Conservation (phyloP, 2,888 invertebrate genomes). For the Trichogramma dendrolimi region DNA sequence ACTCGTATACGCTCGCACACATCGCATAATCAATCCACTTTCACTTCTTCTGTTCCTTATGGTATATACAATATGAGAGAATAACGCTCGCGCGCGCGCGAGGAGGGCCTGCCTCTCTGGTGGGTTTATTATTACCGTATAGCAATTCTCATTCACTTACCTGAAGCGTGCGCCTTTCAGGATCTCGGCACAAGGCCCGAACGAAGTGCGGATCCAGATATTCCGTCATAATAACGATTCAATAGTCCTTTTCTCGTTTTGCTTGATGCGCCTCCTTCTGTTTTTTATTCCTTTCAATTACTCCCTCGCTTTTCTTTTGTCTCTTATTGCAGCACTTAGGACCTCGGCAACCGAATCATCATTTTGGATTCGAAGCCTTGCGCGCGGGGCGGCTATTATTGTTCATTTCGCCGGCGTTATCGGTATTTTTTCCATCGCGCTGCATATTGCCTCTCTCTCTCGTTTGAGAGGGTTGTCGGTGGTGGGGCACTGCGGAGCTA, state of each 20-base stretch:
- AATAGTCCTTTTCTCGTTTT: neutral
- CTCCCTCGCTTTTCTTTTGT: neutral
- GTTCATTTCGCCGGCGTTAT: neutral
- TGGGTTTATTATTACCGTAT: neutral
- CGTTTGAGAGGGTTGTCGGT: constrained; percentile 9
- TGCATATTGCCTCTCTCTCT: constrained; percentile 3
- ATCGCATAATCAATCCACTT: neutral
- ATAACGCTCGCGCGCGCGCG: neutral
- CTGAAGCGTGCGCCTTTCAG: constrained; percentile 55
- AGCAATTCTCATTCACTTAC: constrained; percentile 40
- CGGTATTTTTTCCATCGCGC: constrained; percentile 17
- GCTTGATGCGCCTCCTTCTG: neutral
- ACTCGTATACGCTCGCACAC: neutral
- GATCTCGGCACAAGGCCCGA: constrained; percentile 56
- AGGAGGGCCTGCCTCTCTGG: neutral
- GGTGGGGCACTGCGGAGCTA: constrained; percentile 3
- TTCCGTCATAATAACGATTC: constrained; percentile 51
- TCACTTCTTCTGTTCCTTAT: too few species aligned
- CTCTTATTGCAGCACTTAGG: neutral
- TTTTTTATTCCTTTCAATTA: neutral
- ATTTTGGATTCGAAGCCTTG: neutral
- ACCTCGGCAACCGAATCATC: neutral
- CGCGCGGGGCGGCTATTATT: neutral
- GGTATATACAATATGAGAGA: neutral
- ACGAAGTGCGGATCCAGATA: constrained; percentile 57